These are phyloP conservation scores for Sebastes matsubarae DNA, from an alignment of 2,797 vertebrate species.

Conservation along the genomic window DNA sequence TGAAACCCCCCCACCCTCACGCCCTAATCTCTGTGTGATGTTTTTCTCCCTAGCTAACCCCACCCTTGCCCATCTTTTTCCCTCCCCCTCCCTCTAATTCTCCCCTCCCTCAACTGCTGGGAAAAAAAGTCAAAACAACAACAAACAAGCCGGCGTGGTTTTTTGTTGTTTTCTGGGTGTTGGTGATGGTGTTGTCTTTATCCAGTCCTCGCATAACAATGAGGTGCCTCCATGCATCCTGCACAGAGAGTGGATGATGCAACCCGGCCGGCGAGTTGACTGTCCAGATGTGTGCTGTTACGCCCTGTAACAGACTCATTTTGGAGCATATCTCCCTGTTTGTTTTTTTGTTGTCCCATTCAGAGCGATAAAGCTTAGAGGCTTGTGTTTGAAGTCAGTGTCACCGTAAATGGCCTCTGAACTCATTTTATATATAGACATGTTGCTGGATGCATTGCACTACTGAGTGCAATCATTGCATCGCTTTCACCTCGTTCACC, in stretches of 20 bases:
- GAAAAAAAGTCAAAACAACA: conserved; percentile 68
- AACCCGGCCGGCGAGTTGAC: not conserved
- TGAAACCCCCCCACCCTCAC: conserved; percentile 5
- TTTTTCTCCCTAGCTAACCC: conserved; percentile 74
- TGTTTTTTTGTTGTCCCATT: conserved; percentile 26
- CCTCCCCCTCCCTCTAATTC: conserved; percentile 31
- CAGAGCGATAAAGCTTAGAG: conserved; percentile 2
- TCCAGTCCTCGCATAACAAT: conserved; percentile 3
- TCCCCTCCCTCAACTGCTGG: conserved; percentile 41
- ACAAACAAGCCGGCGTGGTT: conserved; percentile 70
- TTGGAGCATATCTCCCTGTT: not conserved
- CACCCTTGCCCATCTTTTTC: conserved; percentile 48
- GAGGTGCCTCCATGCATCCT: conserved; percentile 9
- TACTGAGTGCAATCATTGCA: conserved; percentile 73
- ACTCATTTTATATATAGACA: conserved; percentile 65
- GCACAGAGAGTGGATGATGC: conserved; percentile 9
- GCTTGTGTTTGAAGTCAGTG: conserved; percentile 3
- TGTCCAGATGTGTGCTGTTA: conserved; percentile 33
- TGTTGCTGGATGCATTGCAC: conserved; percentile 74
- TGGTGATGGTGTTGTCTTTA: conserved; percentile 25
- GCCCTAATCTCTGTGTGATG: conserved; percentile 69
- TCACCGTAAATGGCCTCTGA: conserved; percentile 15
- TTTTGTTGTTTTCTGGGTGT: conserved; percentile 60
- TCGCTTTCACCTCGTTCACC: conserved; percentile 64
- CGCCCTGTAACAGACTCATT: not conserved